phyloP scores from a whole-genome alignment of 2,888 invertebrate species.

The Drosophila barbarae region DNA sequence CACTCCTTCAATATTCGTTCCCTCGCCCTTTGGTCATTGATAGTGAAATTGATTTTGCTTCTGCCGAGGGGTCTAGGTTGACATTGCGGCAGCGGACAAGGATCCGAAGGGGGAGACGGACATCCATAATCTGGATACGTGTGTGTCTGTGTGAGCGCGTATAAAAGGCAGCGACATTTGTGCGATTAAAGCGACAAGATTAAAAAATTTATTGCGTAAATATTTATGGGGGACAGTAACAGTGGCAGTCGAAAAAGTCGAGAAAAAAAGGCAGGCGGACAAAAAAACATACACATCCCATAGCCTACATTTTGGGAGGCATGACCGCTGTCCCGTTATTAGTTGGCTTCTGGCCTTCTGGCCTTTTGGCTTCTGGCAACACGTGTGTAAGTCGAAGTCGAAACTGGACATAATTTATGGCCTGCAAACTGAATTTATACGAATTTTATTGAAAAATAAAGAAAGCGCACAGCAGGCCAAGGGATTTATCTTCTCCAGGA shows the following conservation, averaged over 20 bases:
- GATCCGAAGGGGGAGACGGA: not conserved
- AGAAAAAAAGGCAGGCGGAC: conserved; percentile 26
- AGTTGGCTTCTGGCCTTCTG: conserved; percentile 47
- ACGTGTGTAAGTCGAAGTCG: conserved; percentile 63
- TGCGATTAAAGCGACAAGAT: conserved; percentile 80
- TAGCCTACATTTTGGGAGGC: conserved; percentile 59
- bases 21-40: conserved; percentile 53
- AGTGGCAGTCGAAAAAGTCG: conserved; percentile 33
- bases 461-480: conserved; percentile 14
- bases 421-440: conserved; percentile 61
- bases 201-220: conserved; percentile 81
- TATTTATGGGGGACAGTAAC: conserved; percentile 78
- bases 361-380: conserved; percentile 53
- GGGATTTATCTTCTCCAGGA: conserved; percentile 6
- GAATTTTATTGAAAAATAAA: conserved; percentile 48
- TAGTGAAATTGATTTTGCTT: conserved; percentile 76
- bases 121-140: conserved; percentile 32
- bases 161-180: conserved; percentile 78
- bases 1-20: conserved; percentile 3
- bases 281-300: conserved; percentile 33
- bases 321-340: conserved; percentile 66
- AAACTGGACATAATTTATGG: conserved; percentile 67
- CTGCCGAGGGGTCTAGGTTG: conserved; percentile 67
- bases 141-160: conserved; percentile 43
- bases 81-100: conserved; percentile 3